These are phyloP conservation scores for Dysmachus trigonus DNA, from an alignment of 2,888 invertebrate species.

Conservation along the genomic window DNA sequence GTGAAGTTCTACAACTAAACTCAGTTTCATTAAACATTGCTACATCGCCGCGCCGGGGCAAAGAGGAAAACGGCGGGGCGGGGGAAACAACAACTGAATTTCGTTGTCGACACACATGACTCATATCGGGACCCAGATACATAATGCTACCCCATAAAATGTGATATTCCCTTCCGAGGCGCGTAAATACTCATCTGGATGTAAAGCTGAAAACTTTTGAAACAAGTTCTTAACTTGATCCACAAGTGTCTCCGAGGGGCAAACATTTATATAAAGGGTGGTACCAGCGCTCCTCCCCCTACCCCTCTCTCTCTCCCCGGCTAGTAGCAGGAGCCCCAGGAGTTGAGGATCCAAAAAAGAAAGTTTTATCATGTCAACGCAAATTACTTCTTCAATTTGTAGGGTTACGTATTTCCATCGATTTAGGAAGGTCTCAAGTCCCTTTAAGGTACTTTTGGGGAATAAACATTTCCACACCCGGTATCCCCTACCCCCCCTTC, in stretches of 20 bases:
- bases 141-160: not conserved
- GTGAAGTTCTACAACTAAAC: not conserved
- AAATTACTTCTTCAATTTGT: conserved; percentile 36
- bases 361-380: conserved; percentile 36
- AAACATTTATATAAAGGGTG: conserved; percentile 25
- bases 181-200: conserved; percentile 31
- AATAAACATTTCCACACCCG: conserved; percentile 5
- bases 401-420: conserved; percentile 22
- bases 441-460: conserved; percentile 20
- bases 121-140: not conserved
- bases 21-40: not conserved
- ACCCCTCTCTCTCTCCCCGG: no score
- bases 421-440: conserved; percentile 20
- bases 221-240: conserved; percentile 34
- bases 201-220: conserved; percentile 33
- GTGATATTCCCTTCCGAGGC: not conserved
- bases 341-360: not conserved
- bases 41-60: not conserved
- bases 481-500: not conserved
- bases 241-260: conserved; percentile 32
- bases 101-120: not conserved
- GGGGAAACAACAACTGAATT: not conserved
- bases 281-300: no score
- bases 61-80: not conserved
- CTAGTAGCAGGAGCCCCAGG: not conserved